Base-by-base conservation (phyloP, 2,888 invertebrate genomes). In the Lepidochrysops patricia region DNA sequence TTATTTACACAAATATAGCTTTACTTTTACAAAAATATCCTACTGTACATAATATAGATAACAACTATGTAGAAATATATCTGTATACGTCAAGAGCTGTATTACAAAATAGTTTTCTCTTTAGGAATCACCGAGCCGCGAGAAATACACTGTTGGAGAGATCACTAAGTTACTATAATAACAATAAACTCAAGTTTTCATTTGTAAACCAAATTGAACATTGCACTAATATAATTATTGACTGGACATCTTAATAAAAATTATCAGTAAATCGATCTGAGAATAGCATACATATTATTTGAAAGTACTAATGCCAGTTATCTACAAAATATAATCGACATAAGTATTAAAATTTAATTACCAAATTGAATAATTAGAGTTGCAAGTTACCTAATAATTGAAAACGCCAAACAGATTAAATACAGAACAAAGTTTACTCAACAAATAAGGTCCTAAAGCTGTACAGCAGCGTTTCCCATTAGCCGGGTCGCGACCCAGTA, bases 1-100 rank as follows among this genome's bases (percentile, higher is more conserved):
- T 82, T 89, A 86, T 89, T 87, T 88, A 88, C 87, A 87, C 82
- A 81, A 82, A 84, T 77, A 79, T 83, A 54, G 15, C 3, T 84
- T 64, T 72, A 64, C 68, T 67, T 70, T 73, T 73, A 80, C 84
- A 88, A 85, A 89, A 89, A 86, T 87, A 86, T 77, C 76, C 85
- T 88, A 88, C 83, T 85, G 82, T 88, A 87, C 85, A 88, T 76
- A 43, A 43, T 43, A 23, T 23, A 58, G 29, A 70, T 83, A 86
- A 88, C 83, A 85, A 85, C 79, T 75, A 74, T 82, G 81, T 86
- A 89, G 82, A 89, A 87, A 88, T 89, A 88, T 84, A 82, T 81
- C 75, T 80, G 71, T 85, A 84, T 85, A 86, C 83, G 84, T 80
- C 76, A 85, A 84, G 82, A 84, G 84, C 81, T 78, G 80, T 83